These are phyloP conservation scores for Apogon hyalosoma DNA, from an alignment of 2,797 vertebrate species.

Conservation along the genomic window DNA sequence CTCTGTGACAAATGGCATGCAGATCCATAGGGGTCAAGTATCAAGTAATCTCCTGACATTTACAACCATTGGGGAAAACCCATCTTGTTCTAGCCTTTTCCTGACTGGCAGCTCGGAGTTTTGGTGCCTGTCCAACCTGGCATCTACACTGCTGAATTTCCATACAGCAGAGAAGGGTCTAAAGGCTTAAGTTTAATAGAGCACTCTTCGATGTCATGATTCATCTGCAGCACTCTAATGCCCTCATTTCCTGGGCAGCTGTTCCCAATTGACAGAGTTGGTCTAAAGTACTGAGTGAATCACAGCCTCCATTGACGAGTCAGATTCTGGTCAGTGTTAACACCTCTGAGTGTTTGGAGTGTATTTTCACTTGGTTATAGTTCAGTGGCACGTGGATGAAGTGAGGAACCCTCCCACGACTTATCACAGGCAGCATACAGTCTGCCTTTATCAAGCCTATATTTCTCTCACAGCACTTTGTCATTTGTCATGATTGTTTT, in stretches of 20 bases:
- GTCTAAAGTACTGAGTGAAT: constrained; percentile 53
- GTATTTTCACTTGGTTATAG: not conserved
- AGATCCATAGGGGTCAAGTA: constrained; percentile 23
- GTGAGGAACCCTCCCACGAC: constrained; percentile 9
- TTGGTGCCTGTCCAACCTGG: not conserved
- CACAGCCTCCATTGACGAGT: constrained; percentile 47
- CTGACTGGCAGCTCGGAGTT: constrained; percentile 4
- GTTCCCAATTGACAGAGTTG: constrained; percentile 15
- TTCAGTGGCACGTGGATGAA: constrained; percentile 1
- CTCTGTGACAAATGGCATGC: constrained; percentile 34
- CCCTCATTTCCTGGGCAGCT: constrained; percentile 55
- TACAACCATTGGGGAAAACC: constrained; percentile 6
- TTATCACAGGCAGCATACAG: not conserved
- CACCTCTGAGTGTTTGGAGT: not conserved
- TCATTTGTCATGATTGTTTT: constrained; percentile 22
- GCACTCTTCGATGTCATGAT: constrained; percentile 40
- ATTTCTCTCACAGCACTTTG: constrained; percentile 33
- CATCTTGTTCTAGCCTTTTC: not conserved
- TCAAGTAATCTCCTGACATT: constrained; percentile 31
- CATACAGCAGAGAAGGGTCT: constrained; percentile 11
- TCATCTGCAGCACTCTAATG: constrained; percentile 44
- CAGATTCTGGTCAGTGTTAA: constrained; percentile 17
- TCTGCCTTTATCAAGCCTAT: constrained; percentile 40
- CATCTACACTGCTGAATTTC: constrained; percentile 22
- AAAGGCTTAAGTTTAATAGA: constrained; percentile 36